Evolutionary conservation across 64 coral and sea anemone species (phyloP).

Genomic region (Orbicella faveolata): DNA sequence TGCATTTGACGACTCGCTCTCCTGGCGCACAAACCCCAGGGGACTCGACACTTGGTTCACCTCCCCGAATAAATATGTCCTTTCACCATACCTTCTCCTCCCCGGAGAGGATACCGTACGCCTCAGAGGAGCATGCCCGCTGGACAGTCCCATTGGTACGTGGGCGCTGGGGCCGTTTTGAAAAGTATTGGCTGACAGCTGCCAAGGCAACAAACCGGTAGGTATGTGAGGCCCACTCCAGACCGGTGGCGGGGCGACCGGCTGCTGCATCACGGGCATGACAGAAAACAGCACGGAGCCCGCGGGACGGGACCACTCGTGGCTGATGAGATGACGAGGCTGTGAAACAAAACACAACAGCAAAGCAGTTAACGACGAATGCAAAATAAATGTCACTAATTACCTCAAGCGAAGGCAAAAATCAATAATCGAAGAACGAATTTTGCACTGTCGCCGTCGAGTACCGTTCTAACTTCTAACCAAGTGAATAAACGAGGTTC

Average conservation of each 20-base stretch:
- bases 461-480: too few species aligned
- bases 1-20: constrained; percentile 1
- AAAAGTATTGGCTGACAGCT: constrained; percentile 40
- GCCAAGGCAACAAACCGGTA: constrained; percentile 83
- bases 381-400: not conserved
- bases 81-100: constrained; percentile 18
- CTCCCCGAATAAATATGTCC: constrained; percentile 33
- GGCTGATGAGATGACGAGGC: constrained; percentile 76
- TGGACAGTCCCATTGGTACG: not conserved
- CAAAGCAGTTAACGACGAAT: not conserved
- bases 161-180: not conserved
- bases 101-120: constrained; percentile 58
- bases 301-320: constrained; percentile 84
- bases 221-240: constrained; percentile 91
- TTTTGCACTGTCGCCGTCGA: too few species aligned
- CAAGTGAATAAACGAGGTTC: too few species aligned
- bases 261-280: constrained; percentile 93
- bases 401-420: too few species aligned
- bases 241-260: constrained; percentile 71
- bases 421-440: too few species aligned
- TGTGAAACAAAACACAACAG: constrained; percentile 1
- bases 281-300: constrained; percentile 93
- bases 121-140: constrained; percentile 15
- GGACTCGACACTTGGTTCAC: constrained; percentile 28
- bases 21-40: constrained; percentile 12